These are phyloP conservation scores for Aporophyla nigra DNA, from an alignment of 2,888 invertebrate species.

Conservation along the genomic window DNA sequence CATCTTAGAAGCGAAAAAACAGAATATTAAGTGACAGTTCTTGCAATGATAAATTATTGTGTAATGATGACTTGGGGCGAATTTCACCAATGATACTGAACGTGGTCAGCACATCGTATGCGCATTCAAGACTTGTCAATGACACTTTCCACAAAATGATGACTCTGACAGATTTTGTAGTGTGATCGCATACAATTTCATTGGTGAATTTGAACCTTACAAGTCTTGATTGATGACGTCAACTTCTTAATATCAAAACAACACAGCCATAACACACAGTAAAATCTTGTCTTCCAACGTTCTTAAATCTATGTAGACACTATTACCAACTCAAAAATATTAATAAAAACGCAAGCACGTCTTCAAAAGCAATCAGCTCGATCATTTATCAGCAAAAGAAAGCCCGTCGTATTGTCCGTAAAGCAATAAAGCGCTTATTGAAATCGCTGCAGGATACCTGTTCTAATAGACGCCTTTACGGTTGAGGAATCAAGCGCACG, in stretches of 20 bases:
- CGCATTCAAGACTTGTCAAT: too few species aligned
- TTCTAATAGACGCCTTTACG: constrained; percentile 62
- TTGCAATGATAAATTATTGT: neutral
- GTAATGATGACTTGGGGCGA: too few species aligned
- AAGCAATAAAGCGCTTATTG: constrained; percentile 72
- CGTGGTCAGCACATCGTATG: too few species aligned
- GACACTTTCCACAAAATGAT: too few species aligned
- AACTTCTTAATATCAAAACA: neutral
- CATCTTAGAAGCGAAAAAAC: neutral
- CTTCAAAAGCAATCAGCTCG: constrained; percentile 37
- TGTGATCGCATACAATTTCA: too few species aligned
- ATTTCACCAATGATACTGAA: too few species aligned
- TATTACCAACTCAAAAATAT: constrained; percentile 17
- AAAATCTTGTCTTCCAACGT: neutral
- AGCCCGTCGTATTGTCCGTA: constrained; percentile 52
- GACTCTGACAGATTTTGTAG: too few species aligned
- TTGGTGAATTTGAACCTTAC: too few species aligned
- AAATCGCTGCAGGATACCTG: constrained; percentile 66
- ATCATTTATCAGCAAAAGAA: constrained; percentile 52
- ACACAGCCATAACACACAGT: neutral
- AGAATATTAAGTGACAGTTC: neutral
- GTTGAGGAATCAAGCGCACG: constrained; percentile 56
- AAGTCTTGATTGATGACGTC: neutral
- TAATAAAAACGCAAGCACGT: constrained; percentile 45
- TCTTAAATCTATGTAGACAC: neutral